A percentile compares a stretch with the other conserved stretches of the same genome.
Evolutionary conservation across 1,140 invertebrate genomes (phyloP).

Genomic region (Elymnias hypermnestra): DNA sequence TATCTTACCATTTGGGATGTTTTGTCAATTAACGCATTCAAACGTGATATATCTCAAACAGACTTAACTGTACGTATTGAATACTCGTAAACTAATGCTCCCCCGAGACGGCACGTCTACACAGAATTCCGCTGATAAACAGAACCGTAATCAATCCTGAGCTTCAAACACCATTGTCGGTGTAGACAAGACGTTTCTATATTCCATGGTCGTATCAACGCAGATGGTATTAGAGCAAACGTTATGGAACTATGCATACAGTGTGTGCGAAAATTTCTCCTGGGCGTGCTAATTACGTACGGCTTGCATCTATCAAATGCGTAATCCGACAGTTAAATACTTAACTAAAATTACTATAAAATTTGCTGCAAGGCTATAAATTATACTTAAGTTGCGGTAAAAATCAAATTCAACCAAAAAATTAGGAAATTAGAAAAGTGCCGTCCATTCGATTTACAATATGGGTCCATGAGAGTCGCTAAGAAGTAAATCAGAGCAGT

Average conservation of each 20-base stretch:
- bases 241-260: neutral
- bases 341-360: too few species aligned
- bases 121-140: neutral
- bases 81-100: conserved; percentile 3
- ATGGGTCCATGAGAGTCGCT: too few species aligned
- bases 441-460: too few species aligned
- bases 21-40: neutral
- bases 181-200: neutral
- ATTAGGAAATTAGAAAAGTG: too few species aligned
- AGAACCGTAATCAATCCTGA: conserved; percentile 2
- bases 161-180: neutral
- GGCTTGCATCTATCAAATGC: too few species aligned
- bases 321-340: too few species aligned
- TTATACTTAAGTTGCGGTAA: too few species aligned
- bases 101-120: neutral
- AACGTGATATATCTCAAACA: neutral
- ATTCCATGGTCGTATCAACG: neutral
- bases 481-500: too few species aligned
- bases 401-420: too few species aligned
- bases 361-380: too few species aligned
- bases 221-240: neutral
- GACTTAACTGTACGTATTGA: neutral
- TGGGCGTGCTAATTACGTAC: neutral
- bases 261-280: neutral
- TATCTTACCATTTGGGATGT: neutral